Evolutionary conservation across 2,888 invertebrate species (phyloP), one percentile per base, ranked within the genome.

Genomic region (Tethea ocularis): DNA sequence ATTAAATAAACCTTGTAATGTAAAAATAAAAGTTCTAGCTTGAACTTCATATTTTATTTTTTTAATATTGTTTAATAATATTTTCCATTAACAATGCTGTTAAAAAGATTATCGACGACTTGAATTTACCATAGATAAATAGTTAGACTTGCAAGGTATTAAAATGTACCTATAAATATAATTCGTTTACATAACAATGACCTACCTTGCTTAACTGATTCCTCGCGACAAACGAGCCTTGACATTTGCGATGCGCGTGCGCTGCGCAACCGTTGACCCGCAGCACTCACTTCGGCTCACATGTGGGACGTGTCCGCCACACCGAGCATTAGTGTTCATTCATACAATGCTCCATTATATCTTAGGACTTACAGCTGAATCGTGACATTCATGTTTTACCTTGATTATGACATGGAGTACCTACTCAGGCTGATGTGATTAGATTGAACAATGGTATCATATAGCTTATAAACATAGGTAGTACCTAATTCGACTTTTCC

Each of bases 261-360:
- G 68, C 63, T 78, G 80, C 78, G 71, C 75, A 82, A 72, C 73
- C 87, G 80, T 82, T 88, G 89, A 89, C 87, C 90, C 75, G 85
- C 69, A 53, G 76, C 71, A 67, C 72, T 75, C 80, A 78, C 78
- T 80, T 71, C 72, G 75, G 63, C 81, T 83, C 84, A 81, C 83
- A 87, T 84, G 80, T 84, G 80, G 78, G 76, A 75, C 82, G 68
- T 62, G 78, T 72, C 63, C 77, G 73, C 76, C 68, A 77, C 70
- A 69, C 61, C 67, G 72, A 71, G 74, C 79, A 83, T 84, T 82
- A 86, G 76, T 73, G 81, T 81, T 80, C 82, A 78, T 82, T 83
- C 83, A 86, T 81, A 89, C 87, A 88, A 88, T 88, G 83, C 83
- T 71, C 84, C 80, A 87, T 89, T 88, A 89, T 81, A 80, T 75